Conservation (phyloP, 2,888 invertebrate species). For the Crioceris asparagi region DNA sequence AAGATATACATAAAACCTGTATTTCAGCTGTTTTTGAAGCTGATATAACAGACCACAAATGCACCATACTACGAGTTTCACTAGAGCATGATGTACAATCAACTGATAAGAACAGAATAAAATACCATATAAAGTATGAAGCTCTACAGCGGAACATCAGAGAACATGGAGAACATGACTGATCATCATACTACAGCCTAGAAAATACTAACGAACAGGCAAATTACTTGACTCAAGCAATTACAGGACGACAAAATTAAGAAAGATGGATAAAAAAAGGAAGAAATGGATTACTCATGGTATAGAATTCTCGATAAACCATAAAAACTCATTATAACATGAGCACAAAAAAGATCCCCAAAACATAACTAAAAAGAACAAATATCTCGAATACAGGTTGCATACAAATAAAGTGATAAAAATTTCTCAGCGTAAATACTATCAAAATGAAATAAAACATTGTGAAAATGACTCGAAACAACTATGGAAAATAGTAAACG, state of each 20-base stretch:
- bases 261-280: not conserved
- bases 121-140: slow-evolving; percentile 4
- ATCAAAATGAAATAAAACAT: slow-evolving; percentile 1
- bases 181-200: no score
- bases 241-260: not conserved
- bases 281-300: slow-evolving; percentile 3
- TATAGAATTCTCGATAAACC: not conserved
- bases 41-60: slow-evolving; percentile 3
- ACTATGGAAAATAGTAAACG: slow-evolving; percentile 4
- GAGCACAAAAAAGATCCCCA: slow-evolving; percentile 4
- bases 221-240: not conserved
- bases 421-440: slow-evolving; percentile 2
- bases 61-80: slow-evolving; percentile 3
- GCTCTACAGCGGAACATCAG: not conserved
- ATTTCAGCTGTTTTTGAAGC: slow-evolving; percentile 3
- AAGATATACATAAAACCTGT: slow-evolving; percentile 1
- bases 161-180: slow-evolving; percentile 3
- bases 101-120: not conserved
- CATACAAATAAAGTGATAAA: not conserved
- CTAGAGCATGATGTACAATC: not conserved
- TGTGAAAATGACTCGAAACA: slow-evolving; percentile 2
- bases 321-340: slow-evolving; percentile 3
- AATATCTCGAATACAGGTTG: slow-evolving; percentile 1
- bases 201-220: no score
- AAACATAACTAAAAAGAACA: slow-evolving; percentile 1